phyloP scores from a whole-genome alignment of 2,797 vertebrate species.

The Agapornis canus region DNA sequence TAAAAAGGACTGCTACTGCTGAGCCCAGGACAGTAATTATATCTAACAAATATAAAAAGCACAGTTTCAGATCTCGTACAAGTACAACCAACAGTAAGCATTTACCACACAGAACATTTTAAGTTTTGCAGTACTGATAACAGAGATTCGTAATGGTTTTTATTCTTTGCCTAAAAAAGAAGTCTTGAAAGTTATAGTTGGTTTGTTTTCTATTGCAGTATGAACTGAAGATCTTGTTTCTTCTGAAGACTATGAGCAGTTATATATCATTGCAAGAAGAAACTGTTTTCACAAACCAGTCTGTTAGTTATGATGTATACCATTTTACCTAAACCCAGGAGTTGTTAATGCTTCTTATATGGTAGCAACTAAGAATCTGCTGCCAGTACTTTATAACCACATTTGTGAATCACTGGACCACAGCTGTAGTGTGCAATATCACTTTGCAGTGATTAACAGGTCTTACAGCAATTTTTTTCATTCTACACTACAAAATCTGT shows the following conservation, averaged over 20 bases:
- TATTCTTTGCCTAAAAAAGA: background rate
- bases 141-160: background rate
- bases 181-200: background rate
- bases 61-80: background rate
- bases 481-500: background rate
- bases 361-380: background rate
- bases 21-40: background rate
- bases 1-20: background rate
- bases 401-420: slow-evolving; percentile 1
- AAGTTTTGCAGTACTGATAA: background rate
- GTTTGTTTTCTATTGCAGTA: background rate
- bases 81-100: background rate
- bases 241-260: background rate
- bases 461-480: background rate
- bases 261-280: slow-evolving; percentile 18
- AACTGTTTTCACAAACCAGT: slow-evolving; percentile 28
- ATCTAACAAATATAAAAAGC: background rate
- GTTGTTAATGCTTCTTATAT: background rate
- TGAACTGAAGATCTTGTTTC: background rate
- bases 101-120: background rate
- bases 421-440: slow-evolving; percentile 3
- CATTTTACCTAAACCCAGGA: slow-evolving; percentile 45
- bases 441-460: slow-evolving; percentile 29
- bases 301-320: slow-evolving; percentile 26
- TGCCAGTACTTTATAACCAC: background rate